Percentiles rank a stretch among this genome's conserved stretches.
Evolutionary conservation across 2,888 invertebrate species (phyloP).

Genomic region (Tipula confusa): DNA sequence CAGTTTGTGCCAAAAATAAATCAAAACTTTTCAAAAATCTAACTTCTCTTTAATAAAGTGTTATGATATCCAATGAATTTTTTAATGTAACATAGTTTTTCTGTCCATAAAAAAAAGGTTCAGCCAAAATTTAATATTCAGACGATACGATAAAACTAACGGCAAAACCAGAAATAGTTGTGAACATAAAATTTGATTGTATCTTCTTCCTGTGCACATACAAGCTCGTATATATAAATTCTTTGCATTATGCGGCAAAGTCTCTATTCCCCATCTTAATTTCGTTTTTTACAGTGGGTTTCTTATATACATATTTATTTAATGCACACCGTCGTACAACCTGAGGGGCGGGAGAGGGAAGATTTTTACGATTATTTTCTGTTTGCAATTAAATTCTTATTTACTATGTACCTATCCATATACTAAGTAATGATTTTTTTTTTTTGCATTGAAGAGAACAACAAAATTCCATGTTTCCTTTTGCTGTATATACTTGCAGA

Average conservation of each 20-base stretch:
- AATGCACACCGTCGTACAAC: neutral
- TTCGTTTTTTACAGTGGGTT: too few species aligned
- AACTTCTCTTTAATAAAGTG: too few species aligned
- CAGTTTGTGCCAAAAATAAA: too few species aligned
- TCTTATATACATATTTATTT: neutral
- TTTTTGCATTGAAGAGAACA: neutral
- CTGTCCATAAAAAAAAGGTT: too few species aligned
- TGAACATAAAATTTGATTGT: neutral
- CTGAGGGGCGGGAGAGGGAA: neutral
- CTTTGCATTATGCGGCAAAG: neutral
- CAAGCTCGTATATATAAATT: neutral
- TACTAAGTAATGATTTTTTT: neutral
- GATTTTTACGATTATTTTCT: neutral
- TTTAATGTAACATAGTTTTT: too few species aligned
- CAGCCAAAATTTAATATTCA: neutral
- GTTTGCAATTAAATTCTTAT: neutral
- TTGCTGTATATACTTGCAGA: too few species aligned
- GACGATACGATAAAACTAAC: neutral
- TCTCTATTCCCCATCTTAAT: slow-evolving; percentile 14
- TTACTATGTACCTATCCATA: neutral
- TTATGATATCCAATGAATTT: too few species aligned
- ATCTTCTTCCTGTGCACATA: neutral
- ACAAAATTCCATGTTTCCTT: neutral
- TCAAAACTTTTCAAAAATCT: too few species aligned
- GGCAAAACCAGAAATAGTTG: neutral